phyloP scores from a whole-genome alignment of 2,113 vertebrate species.

The Ceyx cyanopectus region DNA sequence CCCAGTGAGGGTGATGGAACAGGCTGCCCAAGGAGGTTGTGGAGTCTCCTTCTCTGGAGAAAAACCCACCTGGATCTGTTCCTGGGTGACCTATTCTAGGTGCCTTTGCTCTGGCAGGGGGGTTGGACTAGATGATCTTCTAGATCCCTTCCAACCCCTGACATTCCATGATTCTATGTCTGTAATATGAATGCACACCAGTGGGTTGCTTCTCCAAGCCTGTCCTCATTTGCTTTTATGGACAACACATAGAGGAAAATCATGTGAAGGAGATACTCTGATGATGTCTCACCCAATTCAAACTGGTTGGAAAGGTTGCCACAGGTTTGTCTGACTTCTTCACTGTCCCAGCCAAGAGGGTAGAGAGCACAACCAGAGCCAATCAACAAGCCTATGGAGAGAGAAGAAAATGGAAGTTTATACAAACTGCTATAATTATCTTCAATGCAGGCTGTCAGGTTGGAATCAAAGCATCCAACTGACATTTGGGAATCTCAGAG shows the following conservation, averaged over 20 bases:
- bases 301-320: slow-evolving; percentile 94
- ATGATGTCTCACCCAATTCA: slow-evolving; percentile 86
- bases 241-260: background rate
- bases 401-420: slow-evolving; percentile 17
- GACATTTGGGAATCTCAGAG: background rate
- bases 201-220: background rate
- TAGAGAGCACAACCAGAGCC: slow-evolving; percentile 96
- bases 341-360: slow-evolving; percentile 97
- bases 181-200: background rate
- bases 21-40: no score
- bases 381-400: slow-evolving; percentile 87
- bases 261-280: background rate
- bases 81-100: no score
- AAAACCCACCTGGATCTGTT: no score
- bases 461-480: background rate
- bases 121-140: no score
- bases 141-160: no score
- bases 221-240: background rate
- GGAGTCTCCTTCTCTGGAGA: no score
- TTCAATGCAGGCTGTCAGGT: background rate
- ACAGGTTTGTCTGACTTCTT: slow-evolving; percentile 95
- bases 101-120: no score
- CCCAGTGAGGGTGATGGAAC: no score
- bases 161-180: no score
- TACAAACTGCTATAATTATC: background rate